Base-by-base conservation (phyloP, 1,140 invertebrate genomes). In the Drosophila pectinifera region DNA sequence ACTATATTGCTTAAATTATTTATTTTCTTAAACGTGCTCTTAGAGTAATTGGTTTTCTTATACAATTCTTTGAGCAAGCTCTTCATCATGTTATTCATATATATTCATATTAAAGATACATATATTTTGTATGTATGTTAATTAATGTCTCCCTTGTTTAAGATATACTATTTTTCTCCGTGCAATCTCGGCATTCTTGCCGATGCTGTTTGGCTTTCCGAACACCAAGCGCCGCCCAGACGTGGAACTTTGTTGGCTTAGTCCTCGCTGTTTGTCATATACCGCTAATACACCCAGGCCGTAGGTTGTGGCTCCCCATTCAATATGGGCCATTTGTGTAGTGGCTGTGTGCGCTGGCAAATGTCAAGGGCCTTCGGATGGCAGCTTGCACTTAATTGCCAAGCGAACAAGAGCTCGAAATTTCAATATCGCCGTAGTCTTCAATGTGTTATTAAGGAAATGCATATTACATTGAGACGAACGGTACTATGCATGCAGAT, bases 321-420 rank as follows among this genome's bases (percentile, higher is more conserved):
- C 61, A 65, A 65, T 74, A 69, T 56, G 24, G 43, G 55, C 61
- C 31, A 6, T 4, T 39, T 16, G 34, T 24, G 31, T 41, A 11
- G 31, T 51, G 38, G 36, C 43, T 46, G 31, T 61, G 43, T 38
- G 10, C 34, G 38, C 38, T 16, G 61, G 77, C 54, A 63, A 82
- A 78, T 68, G 82, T 75, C 74, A 86, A 74, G 72, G 70, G 74
- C 56, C 65, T 31, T 31, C 53, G 56, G 36, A 67, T 62, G 56
- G 51, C 78, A 78, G 83, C 79, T 72, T 78, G 83, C 73, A 88
- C 83, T 86, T 82, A 88, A 88, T 88, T 86, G 82, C 78, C 69
- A 64, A 36, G 45, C 58, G 78, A 86, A 75, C 78, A 79, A 54
- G 58, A 55, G 73, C 57, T 67, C 54, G 56, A 54, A 69, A 78